Conservation (phyloP, 2,113 vertebrate species). For the Aphyosemion australe region DNA sequence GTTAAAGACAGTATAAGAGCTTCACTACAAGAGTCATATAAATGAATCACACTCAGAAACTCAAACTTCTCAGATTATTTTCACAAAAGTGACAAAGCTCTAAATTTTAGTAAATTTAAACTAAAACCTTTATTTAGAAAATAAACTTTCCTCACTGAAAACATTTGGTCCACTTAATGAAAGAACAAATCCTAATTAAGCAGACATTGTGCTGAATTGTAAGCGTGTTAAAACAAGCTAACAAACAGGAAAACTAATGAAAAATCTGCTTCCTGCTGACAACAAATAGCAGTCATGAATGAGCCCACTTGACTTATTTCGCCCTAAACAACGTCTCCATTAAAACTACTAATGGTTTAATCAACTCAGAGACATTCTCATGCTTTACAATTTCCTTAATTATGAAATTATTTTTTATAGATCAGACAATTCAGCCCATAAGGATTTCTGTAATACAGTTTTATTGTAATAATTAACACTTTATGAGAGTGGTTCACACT, state of each 20-base stretch:
- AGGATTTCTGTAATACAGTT: too few relatives aligned
- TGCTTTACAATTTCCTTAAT: background rate
- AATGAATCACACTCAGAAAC: too few relatives aligned
- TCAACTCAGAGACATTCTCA: background rate
- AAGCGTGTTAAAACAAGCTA: constrained; percentile 2
- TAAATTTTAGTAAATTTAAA: background rate
- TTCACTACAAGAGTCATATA: too few relatives aligned
- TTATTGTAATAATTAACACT: constrained; percentile 1
- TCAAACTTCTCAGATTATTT: too few relatives aligned
- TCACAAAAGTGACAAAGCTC: too few relatives aligned
- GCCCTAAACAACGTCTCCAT: background rate
- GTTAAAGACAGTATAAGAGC: too few relatives aligned
- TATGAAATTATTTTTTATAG: background rate
- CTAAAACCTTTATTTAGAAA: background rate
- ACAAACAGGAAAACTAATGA: background rate
- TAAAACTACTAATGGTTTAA: background rate
- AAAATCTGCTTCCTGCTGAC: constrained; percentile 1
- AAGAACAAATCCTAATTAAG: constrained; percentile 1
- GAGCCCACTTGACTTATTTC: background rate
- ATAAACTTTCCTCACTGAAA: background rate
- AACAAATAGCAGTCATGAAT: background rate
- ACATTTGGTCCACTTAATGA: background rate
- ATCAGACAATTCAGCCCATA: background rate
- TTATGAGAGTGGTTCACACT: background rate
- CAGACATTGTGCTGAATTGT: background rate